phyloP scores from a whole-genome alignment of 2,797 vertebrate species.

The Pseudochirops corinnae region DNA sequence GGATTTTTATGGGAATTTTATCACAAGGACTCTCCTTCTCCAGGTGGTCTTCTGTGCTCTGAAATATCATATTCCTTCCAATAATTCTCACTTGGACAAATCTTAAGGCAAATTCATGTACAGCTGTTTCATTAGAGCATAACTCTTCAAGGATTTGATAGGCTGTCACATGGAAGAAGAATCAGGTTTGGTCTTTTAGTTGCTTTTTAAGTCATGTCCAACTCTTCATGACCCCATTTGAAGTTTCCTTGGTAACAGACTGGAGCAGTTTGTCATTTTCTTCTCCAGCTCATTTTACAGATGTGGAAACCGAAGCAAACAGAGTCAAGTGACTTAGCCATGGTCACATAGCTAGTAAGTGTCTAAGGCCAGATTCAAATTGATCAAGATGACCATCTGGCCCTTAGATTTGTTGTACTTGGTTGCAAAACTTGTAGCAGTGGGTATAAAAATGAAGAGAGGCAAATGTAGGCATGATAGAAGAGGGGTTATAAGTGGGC shows the following conservation, averaged over 20 bases:
- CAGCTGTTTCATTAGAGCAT: not conserved
- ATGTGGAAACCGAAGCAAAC: not conserved
- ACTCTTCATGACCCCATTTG: not conserved
- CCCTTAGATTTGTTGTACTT: not conserved
- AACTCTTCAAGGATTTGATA: not conserved
- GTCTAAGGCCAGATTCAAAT: not conserved
- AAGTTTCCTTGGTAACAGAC: not conserved
- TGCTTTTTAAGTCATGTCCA: not conserved
- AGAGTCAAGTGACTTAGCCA: not conserved
- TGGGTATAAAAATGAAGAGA: not conserved
- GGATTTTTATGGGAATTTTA: not conserved
- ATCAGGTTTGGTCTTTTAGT: not conserved
- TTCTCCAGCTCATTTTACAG: not conserved
- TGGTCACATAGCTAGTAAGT: not conserved
- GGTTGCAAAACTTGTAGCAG: not conserved
- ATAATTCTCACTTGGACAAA: not conserved
- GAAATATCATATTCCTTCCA: not conserved
- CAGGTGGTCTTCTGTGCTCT: not conserved
- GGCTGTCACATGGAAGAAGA: not conserved
- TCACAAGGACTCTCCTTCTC: not conserved
- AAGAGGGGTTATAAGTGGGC: not conserved
- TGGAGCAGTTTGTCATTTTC: not conserved
- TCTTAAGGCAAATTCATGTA: not conserved
- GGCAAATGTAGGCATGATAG: not conserved
- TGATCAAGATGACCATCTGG: not conserved